phyloP scores from a whole-genome alignment of 1,140 invertebrate genomes.

The Eciton burchellii region DNA sequence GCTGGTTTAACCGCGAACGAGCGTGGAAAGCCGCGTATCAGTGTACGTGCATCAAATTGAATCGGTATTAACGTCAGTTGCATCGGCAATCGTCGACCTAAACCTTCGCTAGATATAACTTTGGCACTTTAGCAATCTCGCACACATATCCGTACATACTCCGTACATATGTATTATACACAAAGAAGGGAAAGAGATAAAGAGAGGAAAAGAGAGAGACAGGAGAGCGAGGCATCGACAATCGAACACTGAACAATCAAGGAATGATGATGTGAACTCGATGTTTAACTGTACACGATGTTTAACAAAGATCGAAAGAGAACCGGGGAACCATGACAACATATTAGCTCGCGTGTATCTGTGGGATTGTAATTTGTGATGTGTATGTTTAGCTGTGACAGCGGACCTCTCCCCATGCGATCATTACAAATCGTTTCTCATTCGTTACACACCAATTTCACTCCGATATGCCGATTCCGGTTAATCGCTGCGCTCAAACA shows the following conservation, averaged over 20 bases:
- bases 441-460: slow-evolving; percentile 5
- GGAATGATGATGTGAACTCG: slow-evolving; percentile 35
- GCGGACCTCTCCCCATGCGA: slow-evolving; percentile 31
- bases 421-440: slow-evolving; percentile 30
- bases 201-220: slow-evolving; percentile 9
- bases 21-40: background rate
- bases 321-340: background rate
- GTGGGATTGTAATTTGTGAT: slow-evolving; percentile 57
- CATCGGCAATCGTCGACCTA: slow-evolving; percentile 23
- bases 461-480: background rate
- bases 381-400: slow-evolving; percentile 57
- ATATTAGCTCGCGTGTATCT: slow-evolving; percentile 43
- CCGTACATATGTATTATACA: slow-evolving; percentile 31
- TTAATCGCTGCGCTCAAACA: slow-evolving; percentile 5
- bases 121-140: slow-evolving; percentile 18
- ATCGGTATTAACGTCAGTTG: slow-evolving; percentile 6
- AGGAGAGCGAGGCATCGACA: slow-evolving; percentile 13
- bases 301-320: background rate
- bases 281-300: slow-evolving; percentile 42
- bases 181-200: background rate
- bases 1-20: background rate
- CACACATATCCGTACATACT: slow-evolving; percentile 12
- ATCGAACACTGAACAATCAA: slow-evolving; percentile 23
- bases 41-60: slow-evolving; percentile 1
- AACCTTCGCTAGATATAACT: slow-evolving; percentile 35